Evolutionary conservation across 1,140 invertebrate genomes (phyloP), one percentile per base, ranked within the genome.

Genomic region (Tetranychus urticae): DNA sequence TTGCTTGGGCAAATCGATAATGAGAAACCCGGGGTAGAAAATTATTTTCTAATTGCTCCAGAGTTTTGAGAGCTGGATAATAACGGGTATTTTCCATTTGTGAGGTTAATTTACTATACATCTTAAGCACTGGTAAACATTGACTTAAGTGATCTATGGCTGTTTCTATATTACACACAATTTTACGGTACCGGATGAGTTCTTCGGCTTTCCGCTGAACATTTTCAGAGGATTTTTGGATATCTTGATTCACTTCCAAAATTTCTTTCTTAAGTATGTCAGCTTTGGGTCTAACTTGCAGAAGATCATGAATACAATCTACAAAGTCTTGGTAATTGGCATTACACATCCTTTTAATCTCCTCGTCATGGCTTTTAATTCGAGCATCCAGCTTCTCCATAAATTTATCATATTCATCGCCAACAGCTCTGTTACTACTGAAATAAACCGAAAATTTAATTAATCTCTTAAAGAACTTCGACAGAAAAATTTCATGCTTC

Each of bases 331-430:
- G 57, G 42, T 58, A 97, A 71, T 97, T 92, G 71, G 88, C 84
- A 77, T 94, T 97, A 70, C 93, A 97, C 75, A 98, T 85, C 62
- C 88, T 81, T 72, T 98, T 91, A 69, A 99, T 98, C 70, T 97
- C 93, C 70, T 86, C 85, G 71, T 98, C 93, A 77, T 97, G 92
- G 65, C 83, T 84, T 66, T 88, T 87, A 66, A 98, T 93, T 56
- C 92, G 75, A 50, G 83, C 80, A 67, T 94, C 88, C 42, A 99
- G 75, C 68, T 87, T 86, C 67, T 92, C 82, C 68, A 90, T 79
- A 73, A 91, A 90, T 67, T 82, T 81, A 47, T 81, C 75, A 70
- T 85, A 81, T 70, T 87, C 83, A 65, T 85, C 81, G 62, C 82
- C 81, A 77, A 90, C 86, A 71, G 23, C 23, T 23, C 23, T 23